Base-by-base conservation (phyloP, 2,888 invertebrate genomes). In the Chrysina gloriosa region DNA sequence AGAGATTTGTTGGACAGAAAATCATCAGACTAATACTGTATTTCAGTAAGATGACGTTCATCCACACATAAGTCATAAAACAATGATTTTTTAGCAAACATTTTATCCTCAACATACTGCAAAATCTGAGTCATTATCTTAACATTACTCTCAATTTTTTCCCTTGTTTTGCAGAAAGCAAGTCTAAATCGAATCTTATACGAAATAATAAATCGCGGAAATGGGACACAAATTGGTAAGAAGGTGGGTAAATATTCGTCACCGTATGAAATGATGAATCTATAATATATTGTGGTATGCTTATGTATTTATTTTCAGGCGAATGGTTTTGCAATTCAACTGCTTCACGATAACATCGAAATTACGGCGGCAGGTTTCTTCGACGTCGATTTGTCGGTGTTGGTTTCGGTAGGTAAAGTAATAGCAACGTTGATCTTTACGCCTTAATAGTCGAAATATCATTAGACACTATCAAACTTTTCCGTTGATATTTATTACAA, bases 321-420 rank as follows among this genome's bases (percentile, higher is more conserved):
- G 14, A 23, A 63, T 11, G 42, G 36, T 1, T 63, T 63, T 16
- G 34, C 63, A 1, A 25, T 45, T 3, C 42, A 45, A 11, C 11
- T 63, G 14, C 42, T 42, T 23, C 63, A 63, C 27, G 45, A 42
- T 4, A 21, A 39, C 1, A 63, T 19, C 5, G 29, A 63, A 45
- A 45, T 45, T 14, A 45, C 63, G 4, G 63, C 63, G 5, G 45
- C 63, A 1, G 63, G 63, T 45, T 63, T 63, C 25, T 63, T 63
- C 25, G 27, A 45, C 27, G 16, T 63, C 14, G 45, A 63, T 11
- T 23, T 47, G 1, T 16, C 34, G 7, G 7, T 63, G 2, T 2
- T 63, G 1, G 16, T 63, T 16, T 27, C 23, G 2, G 63, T 63
- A 45, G n/a, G 45, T 21, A 7, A 6, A 47, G 1, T 21, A 2